Percentiles rank a stretch among this genome's conserved stretches.
These are phyloP conservation scores for Brachionus rubens DNA, from an alignment of 1,140 invertebrate genomes.

Conservation along the genomic window DNA sequence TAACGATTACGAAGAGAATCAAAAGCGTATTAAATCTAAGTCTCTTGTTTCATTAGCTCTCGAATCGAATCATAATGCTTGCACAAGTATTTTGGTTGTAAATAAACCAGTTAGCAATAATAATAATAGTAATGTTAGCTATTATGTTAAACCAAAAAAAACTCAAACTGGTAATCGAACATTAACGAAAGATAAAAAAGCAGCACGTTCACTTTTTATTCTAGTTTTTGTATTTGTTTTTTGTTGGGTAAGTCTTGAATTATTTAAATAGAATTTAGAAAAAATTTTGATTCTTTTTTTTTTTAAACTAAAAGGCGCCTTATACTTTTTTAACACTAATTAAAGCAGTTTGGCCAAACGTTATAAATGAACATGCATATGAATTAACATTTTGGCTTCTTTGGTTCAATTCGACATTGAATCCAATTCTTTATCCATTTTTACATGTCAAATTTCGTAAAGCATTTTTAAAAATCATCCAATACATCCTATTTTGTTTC, in stretches of 20 bases:
- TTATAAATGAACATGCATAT: constrained; percentile 48
- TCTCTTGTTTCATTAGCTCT: too few relatives aligned
- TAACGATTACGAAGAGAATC: too few relatives aligned
- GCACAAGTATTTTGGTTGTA: not conserved
- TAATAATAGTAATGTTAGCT: not conserved
- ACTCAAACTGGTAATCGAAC: not conserved
- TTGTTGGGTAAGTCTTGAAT: constrained; percentile 46
- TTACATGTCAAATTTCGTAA: constrained; percentile 47
- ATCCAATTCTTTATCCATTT: constrained; percentile 53
- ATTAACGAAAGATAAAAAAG: constrained; percentile 47
- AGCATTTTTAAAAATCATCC: constrained; percentile 47
- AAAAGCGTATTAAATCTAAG: too few relatives aligned
- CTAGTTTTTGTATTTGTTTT: constrained; percentile 47
- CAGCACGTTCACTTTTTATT: constrained; percentile 47
- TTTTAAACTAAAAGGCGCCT: constrained; percentile 23
- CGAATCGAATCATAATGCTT: not conserved
- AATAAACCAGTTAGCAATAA: too few relatives aligned
- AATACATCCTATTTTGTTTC: constrained; percentile 24
- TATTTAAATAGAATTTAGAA: not conserved
- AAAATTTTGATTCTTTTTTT: not conserved
- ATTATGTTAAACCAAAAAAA: constrained; percentile 26
- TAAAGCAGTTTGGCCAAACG: constrained; percentile 33
- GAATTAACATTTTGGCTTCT: constrained; percentile 53
- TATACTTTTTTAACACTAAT: constrained; percentile 47
- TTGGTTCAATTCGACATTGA: constrained; percentile 52